These are phyloP conservation scores for Globodera rostochiensis DNA, from an alignment of 1,140 invertebrate genomes.

Conservation along the genomic window DNA sequence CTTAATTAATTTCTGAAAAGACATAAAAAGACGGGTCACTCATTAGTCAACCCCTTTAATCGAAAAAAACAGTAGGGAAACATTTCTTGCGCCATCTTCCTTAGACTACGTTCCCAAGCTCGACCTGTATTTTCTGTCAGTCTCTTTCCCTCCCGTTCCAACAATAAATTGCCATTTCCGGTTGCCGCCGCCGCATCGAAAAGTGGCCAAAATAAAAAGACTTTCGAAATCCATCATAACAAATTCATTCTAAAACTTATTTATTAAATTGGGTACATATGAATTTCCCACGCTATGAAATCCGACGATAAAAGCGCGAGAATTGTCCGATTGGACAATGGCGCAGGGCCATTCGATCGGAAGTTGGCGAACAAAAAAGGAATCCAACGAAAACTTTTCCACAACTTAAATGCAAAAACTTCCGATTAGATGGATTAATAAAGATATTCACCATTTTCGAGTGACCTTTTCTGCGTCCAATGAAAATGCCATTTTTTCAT, in stretches of 20 bases:
- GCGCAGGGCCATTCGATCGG: conserved; percentile 12
- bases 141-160: neutral
- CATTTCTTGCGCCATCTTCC: too few species aligned
- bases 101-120: neutral
- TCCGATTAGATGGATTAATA: neutral
- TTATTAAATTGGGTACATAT: neutral
- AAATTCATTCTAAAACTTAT: conserved; percentile 16
- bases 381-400: neutral
- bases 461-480: neutral
- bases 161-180: conserved; percentile 19
- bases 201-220: neutral
- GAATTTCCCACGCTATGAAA: conserved; percentile 3
- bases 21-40: too few species aligned
- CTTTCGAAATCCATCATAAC: conserved; percentile 4
- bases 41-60: too few species aligned
- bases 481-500: conserved; percentile 10
- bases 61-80: too few species aligned
- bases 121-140: neutral
- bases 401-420: neutral
- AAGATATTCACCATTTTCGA: neutral
- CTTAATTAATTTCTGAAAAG: too few species aligned
- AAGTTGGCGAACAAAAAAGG: conserved; percentile 2
- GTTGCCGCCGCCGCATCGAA: neutral
- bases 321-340: neutral
- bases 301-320: neutral